Base-by-base conservation (phyloP, 2,797 vertebrate species). In the Rhincodon typus region DNA sequence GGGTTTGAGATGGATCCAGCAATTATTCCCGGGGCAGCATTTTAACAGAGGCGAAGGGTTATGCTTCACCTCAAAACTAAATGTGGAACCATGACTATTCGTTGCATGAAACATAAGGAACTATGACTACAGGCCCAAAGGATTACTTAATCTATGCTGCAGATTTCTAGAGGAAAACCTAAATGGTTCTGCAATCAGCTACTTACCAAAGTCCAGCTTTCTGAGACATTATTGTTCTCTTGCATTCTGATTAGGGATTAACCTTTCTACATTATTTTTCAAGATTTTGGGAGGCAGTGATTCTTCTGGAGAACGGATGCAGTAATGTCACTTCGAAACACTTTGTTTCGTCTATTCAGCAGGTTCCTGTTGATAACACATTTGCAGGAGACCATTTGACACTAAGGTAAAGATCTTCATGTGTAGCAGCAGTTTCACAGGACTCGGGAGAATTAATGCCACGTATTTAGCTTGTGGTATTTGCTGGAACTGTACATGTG, bases 71-170 rank as follows among this genome's bases (percentile, higher is more conserved):
- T 42, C 90, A 67, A 69, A 67, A n/a, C 62, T 93, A 67, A 93
- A 6, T 66, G 21, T 34, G 50, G 15, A 88, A 57, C 50, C 25
- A 88, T 62, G 88, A 23, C 57, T 42, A 19, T 25, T 8, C 66
- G 23, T 42, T 93, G 62, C n/a, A 69, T 93, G 23, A 93, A 93
- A 25, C 21, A 23, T 42, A 67, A 93, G 90, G n/a, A 67, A 8
- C 10, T 19, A 69, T 25, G 46, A 67, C n/a, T 69, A 23, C 21
- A 38, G n/a, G 4, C 19, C 30, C n/a, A 1, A 23, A 10, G 62
- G 66, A 66, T 93, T 69, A 67, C n/a, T 93, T 93, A 93, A 93
- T 69, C n/a, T 67, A 69, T 69, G 19, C n/a, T 27, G 67, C 90
- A 93, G 90, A 21, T 95, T 95, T 95, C 25, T 7, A 77, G 15